phyloP scores from a whole-genome alignment of 2,888 invertebrate genomes.

The Autographa pulchrina region DNA sequence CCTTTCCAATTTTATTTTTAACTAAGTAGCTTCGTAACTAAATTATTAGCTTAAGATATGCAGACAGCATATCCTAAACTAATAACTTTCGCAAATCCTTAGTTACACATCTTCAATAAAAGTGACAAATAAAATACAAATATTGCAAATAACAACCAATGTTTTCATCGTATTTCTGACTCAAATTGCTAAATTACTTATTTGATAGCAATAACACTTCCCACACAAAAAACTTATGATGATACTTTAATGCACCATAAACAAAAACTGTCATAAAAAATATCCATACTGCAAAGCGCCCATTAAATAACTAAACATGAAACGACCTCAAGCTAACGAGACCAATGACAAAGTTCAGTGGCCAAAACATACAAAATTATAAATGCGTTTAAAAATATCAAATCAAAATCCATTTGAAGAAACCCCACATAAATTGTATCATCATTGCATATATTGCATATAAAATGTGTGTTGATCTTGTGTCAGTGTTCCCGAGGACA shows the following conservation, averaged over 20 bases:
- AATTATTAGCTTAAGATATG: too few relatives aligned
- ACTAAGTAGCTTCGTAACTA: too few relatives aligned
- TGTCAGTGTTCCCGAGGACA: constrained; percentile 30
- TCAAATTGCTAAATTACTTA: neutral
- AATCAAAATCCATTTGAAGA: constrained; percentile 3
- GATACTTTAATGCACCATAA: neutral
- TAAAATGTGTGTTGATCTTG: constrained; percentile 21
- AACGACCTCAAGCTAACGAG: constrained; percentile 16
- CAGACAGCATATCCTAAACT: too few relatives aligned
- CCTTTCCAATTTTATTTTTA: too few relatives aligned
- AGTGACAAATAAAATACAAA: neutral
- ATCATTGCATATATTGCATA: constrained; percentile 27
- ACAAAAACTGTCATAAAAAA: neutral
- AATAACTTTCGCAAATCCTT: too few relatives aligned
- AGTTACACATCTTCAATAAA: neutral
- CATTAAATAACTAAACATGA: neutral
- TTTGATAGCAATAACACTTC: constrained; percentile 4
- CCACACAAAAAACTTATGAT: neutral
- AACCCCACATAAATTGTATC: constrained; percentile 6
- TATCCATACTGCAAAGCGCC: constrained; percentile 7
- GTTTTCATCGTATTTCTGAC: neutral
- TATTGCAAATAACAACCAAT: constrained; percentile 1
- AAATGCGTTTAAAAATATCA: constrained; percentile 35
- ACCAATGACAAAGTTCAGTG: constrained; percentile 31
- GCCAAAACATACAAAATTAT: constrained; percentile 13